phyloP scores from a whole-genome alignment of 37 sponge, comb jelly and placozoan species.

The Spongilla lacustris region DNA sequence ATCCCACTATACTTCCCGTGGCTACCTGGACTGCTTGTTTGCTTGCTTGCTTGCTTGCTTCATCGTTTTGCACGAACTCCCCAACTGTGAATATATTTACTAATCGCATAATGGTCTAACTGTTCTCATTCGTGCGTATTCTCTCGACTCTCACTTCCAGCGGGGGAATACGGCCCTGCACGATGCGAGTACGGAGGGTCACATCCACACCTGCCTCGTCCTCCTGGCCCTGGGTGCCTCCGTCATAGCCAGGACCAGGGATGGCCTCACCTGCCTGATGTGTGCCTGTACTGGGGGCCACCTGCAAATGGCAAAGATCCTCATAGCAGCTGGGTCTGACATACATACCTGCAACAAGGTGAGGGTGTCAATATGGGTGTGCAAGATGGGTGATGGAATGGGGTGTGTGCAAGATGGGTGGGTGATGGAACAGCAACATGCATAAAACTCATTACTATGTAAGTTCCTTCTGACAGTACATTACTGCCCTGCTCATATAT shows the following conservation, averaged over 20 bases:
- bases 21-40: too few species aligned
- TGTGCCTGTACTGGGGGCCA: conserved; percentile 64
- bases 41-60: not conserved
- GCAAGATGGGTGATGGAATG: not conserved
- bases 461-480: too few species aligned
- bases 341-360: conserved; percentile 49
- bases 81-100: not conserved
- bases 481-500: not conserved
- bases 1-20: too few species aligned
- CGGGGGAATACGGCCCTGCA: conserved; percentile 73
- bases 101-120: not conserved
- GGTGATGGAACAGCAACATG: not conserved
- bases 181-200: conserved; percentile 69
- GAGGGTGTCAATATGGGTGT: not conserved
- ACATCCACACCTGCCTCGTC: conserved; percentile 34
- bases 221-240: conserved; percentile 59
- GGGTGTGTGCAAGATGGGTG: not conserved
- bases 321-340: conserved; percentile 62
- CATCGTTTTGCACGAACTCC: not conserved
- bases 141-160: conserved; percentile 10
- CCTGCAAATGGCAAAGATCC: conserved; percentile 30
- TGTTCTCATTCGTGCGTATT: not conserved
- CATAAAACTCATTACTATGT: too few species aligned
- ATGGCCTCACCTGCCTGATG: conserved; percentile 78
- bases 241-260: conserved; percentile 43